Conservation (phyloP, 2,888 invertebrate genomes). For the Lasiommata megera region DNA sequence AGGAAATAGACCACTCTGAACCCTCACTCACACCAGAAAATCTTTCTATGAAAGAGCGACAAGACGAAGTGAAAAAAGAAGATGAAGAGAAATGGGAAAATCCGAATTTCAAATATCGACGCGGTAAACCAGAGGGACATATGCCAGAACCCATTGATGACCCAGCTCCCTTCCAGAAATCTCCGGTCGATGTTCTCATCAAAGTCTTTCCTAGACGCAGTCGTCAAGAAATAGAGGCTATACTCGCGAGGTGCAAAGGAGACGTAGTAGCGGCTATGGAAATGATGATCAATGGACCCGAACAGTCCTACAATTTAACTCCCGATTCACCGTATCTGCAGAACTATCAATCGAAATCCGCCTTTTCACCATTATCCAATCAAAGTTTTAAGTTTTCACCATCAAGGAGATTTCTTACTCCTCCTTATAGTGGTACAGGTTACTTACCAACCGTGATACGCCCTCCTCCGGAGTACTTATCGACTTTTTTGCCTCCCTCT, state of each 20-base stretch:
- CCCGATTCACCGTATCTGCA: conserved; percentile 72
- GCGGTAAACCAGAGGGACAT: conserved; percentile 48
- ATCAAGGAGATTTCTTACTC: conserved; percentile 89
- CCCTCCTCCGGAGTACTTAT: conserved; percentile 75
- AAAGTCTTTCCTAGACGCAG: conserved; percentile 95
- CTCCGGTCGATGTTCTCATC: conserved; percentile 93
- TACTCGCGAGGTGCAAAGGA: conserved; percentile 91
- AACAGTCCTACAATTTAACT: conserved; percentile 58
- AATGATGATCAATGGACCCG: conserved; percentile 87
- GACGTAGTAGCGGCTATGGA: conserved; percentile 97
- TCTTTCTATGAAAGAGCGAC: conserved; percentile 87
- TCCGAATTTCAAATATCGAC: conserved; percentile 65
- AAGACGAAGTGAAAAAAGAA: conserved; percentile 75
- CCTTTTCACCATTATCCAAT: conserved; percentile 87
- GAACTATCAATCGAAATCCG: conserved; percentile 84
- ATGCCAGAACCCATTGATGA: conserved; percentile 49
- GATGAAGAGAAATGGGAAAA: conserved; percentile 73
- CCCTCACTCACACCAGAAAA: conserved; percentile 88
- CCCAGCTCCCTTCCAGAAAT: conserved; percentile 73
- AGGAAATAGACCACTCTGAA: conserved; percentile 74
- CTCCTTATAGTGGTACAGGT: conserved; percentile 91
- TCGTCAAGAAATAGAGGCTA: conserved; percentile 91
- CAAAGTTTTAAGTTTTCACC: conserved; percentile 84
- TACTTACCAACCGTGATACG: conserved; percentile 89
- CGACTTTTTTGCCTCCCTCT: conserved; percentile 70